Evolutionary conservation across 2,888 invertebrate genomes (phyloP), one percentile per base, ranked within the genome.

Genomic region (Tethea ocularis): DNA sequence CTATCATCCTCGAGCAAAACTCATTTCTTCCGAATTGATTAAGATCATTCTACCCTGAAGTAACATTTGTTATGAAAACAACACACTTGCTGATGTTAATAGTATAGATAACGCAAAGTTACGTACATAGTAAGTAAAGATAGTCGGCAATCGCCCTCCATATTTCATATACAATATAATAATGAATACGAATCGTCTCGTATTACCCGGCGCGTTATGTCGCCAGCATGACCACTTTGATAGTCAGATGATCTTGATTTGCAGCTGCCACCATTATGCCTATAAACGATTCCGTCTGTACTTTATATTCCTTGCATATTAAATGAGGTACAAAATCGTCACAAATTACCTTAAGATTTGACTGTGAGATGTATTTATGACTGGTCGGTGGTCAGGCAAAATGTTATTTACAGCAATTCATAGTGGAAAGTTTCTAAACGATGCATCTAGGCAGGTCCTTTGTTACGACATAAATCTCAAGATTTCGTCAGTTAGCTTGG

Each of bases 231-330:
- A 46, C 46, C 78, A 78, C 82, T 83, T 88, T 86, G 84, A 86
- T 78, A 88, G 84, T 87, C 87, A 87, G 84, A 91, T 86, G 76
- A 70, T 77, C 67, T 75, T 81, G 78, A 81, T 87, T 85, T 81
- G 82, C 87, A 87, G 84, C 82, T 87, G 86, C 77, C 75, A 62
- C 63, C 63, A 71, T 67, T 69, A 71, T 68, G 61, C 71, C 64
- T 66, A 67, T 75, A 74, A 78, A 80, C 82, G 77, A 86, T 86
- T 84, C 87, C 67, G 75, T 77, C 68, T 78, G 78, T 83, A 83
- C 87, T 93, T 92, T 92, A 91, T 92, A 93, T 93, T 92, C 92
- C 87, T 90, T 88, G 90, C 90, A 90, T 91, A 90, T 85, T 91
- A 89, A 91, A 90, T 91, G 87, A 91, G 87, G 69, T 75, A 91